Evolutionary conservation across 2,797 vertebrate genomes (phyloP), one percentile per base, ranked within the genome.

Genomic region (Heterohyrax brucei): DNA sequence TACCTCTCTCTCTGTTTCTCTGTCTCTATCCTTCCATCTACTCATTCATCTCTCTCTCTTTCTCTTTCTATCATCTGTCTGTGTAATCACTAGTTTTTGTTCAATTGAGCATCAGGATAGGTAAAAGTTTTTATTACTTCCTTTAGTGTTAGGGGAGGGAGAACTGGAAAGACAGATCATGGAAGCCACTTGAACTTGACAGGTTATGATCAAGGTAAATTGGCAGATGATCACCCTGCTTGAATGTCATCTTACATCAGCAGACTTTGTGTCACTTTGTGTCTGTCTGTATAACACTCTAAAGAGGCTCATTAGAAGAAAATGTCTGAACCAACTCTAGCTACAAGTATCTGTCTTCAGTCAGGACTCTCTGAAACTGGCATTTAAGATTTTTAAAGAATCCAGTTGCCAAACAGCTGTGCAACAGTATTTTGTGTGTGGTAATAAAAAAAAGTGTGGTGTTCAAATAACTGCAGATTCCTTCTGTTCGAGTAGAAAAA

Each of bases 381-480:
- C 91, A 44, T 80, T 66, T 70, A 59, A 85, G 91, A 91, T 84
- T 91, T 0, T 76, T 7, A 44, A 64, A 91, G 59, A 87, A 33
- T 33, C 73, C 77, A 92, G 75, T 21, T 87, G 89, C 94, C 89
- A 83, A 81, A 82, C 6, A 96, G 22, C 56, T 89, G 92, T 85
- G 96, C 93, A 84, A 94, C 95, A 97, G 61, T 93, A 89, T 95
- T 94, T 53, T 88, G 93, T 85, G 92, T 95, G 0, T 30, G 93
- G 18, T 77, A 16, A 53, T 39, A 39, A 9, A 72, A 22, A 24
- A 59, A 61, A 56, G 1, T 33, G 0, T 28, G 21, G 61, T 64
- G 28, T 21, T 92, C 33, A 70, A 33, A 83, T 66, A 53, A 33
- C 61, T 68, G 10, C 28, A 53, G 22, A 0, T 5, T 19, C 12